Evolutionary conservation across 2,797 vertebrate species (phyloP).

Genomic region (Taenioides sp.): DNA sequence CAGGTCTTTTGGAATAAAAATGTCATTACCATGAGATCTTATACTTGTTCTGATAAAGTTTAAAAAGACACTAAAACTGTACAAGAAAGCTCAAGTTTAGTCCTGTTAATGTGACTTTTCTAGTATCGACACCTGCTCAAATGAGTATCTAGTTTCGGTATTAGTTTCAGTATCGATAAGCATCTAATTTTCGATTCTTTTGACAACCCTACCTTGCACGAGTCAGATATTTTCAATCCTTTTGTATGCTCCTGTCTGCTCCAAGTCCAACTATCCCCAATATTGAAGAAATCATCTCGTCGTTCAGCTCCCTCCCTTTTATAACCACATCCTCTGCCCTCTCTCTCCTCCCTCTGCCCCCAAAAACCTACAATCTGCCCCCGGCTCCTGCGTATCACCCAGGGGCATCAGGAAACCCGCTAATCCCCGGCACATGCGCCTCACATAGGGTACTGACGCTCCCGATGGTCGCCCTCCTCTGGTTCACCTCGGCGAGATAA

Average conservation of each 20-base stretch:
- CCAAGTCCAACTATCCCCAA: not conserved
- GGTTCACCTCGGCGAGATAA: constrained; percentile 59
- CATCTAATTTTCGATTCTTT: too few species aligned
- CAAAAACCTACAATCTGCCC: not conserved
- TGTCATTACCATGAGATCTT: too few species aligned
- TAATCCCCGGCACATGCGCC: constrained; percentile 52
- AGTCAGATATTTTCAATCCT: not conserved
- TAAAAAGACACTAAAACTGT: too few species aligned
- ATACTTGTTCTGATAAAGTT: too few species aligned
- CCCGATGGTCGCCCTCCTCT: constrained; percentile 16
- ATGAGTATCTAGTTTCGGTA: too few species aligned
- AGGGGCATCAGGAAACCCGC: constrained; percentile 18
- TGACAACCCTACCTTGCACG: too few species aligned
- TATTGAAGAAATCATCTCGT: not conserved
- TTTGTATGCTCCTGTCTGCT: not conserved
- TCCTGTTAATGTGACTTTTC: too few species aligned
- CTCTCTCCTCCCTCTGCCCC: not conserved
- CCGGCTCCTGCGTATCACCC: constrained; percentile 23
- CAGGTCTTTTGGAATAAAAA: too few species aligned
- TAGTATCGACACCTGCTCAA: too few species aligned
- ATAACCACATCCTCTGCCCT: constrained; percentile 25
- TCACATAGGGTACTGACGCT: constrained; percentile 43
- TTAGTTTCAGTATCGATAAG: too few species aligned
- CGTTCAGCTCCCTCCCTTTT: constrained; percentile 36
- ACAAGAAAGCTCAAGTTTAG: too few species aligned